A percentile compares a stretch with the other conserved stretches of the same genome.
phyloP scores from a whole-genome alignment of 2,888 invertebrate genomes.

The Bursaphelenchus okinawaensis region DNA sequence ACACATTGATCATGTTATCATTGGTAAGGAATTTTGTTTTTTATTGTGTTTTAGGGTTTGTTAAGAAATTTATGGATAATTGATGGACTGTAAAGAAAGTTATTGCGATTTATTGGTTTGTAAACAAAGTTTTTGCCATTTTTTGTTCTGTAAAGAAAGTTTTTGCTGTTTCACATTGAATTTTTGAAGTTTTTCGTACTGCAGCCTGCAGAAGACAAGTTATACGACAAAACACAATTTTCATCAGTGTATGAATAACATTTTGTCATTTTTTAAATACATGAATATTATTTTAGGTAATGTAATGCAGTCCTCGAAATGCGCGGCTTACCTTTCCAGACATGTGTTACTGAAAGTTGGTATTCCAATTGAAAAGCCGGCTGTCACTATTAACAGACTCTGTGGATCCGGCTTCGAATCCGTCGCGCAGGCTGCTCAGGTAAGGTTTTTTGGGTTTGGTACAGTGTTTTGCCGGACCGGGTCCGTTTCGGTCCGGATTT shows the following conservation, averaged over 20 bases:
- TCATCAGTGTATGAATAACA: too few relatives aligned
- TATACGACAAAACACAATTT: too few relatives aligned
- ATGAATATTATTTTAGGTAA: slow-evolving; percentile 52
- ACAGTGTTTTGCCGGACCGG: too few relatives aligned
- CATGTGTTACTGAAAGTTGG: slow-evolving; percentile 80
- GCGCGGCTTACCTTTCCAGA: slow-evolving; percentile 69
- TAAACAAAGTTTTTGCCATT: too few relatives aligned
- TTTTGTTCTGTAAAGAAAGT: too few relatives aligned
- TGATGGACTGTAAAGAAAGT: too few relatives aligned
- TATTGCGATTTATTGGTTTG: too few relatives aligned
- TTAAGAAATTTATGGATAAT: neutral
- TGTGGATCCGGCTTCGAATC: slow-evolving; percentile 98
- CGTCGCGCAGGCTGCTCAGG: slow-evolving; percentile 81
- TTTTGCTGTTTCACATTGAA: too few relatives aligned
- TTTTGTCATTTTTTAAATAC: slow-evolving; percentile 1
- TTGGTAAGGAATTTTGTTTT: too few relatives aligned
- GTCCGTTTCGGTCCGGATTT: too few relatives aligned
- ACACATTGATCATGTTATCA: slow-evolving; percentile 77
- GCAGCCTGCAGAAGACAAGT: too few relatives aligned
- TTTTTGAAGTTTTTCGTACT: too few relatives aligned
- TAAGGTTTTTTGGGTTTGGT: slow-evolving; percentile 57
- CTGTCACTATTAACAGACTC: slow-evolving; percentile 73
- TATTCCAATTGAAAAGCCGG: slow-evolving; percentile 73
- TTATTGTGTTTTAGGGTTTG: neutral
- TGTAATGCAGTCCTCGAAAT: slow-evolving; percentile 66